These are phyloP conservation scores for Hydrophis major DNA, from an alignment of 2,797 vertebrate genomes.

Conservation along the genomic window DNA sequence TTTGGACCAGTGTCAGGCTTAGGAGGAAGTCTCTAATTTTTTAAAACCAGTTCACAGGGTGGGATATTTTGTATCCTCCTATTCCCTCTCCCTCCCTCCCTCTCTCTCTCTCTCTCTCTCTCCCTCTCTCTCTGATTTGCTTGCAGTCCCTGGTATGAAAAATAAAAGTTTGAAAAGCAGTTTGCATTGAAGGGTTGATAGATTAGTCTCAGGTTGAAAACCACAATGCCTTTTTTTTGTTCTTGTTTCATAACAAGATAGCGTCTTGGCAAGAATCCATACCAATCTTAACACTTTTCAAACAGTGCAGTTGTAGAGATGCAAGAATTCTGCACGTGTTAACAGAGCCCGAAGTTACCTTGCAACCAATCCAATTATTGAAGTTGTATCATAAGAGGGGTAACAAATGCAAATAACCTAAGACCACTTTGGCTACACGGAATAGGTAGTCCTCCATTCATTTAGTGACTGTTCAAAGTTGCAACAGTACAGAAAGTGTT, in stretches of 20 bases:
- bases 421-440: neutral
- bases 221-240: neutral
- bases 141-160: neutral
- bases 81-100: neutral
- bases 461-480: neutral
- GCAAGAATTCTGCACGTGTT: neutral
- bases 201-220: neutral
- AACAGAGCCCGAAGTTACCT: neutral
- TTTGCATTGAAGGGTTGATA: neutral
- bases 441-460: neutral
- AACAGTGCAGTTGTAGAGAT: neutral
- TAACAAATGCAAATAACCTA: neutral
- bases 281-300: neutral
- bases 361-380: neutral
- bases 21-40: neutral
- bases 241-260: neutral
- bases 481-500: neutral
- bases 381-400: neutral
- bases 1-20: neutral
- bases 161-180: neutral
- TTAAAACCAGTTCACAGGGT: neutral
- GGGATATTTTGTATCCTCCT: neutral
- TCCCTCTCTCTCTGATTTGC: neutral
- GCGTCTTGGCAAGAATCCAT: neutral
- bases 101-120: neutral